Conservation (phyloP, 2,888 invertebrate genomes). For the Oscheius sp. region DNA sequence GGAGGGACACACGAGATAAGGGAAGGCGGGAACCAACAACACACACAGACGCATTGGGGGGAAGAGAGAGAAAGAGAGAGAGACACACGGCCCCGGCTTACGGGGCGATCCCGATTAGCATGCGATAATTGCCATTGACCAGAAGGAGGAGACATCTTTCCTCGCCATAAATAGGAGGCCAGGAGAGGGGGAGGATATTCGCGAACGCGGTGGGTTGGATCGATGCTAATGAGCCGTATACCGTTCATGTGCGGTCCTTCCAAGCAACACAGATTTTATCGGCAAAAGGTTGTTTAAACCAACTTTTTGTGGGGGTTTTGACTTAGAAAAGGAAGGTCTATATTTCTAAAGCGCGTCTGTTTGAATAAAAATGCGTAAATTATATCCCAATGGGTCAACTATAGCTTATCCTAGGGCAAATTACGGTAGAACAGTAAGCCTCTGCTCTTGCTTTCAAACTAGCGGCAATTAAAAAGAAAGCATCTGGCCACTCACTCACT, state of each 20-base stretch:
- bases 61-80: not conserved
- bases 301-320: too few relatives aligned
- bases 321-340: too few relatives aligned
- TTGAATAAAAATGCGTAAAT: too few relatives aligned
- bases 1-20: constrained; percentile 11
- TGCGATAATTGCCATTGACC: constrained; percentile 25
- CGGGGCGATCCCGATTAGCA: constrained; percentile 31
- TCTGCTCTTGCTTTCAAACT: too few relatives aligned
- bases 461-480: too few relatives aligned
- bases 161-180: not conserved
- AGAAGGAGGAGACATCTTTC: constrained; percentile 3
- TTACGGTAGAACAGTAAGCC: too few relatives aligned
- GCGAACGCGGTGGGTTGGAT: not conserved
- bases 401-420: too few relatives aligned
- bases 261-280: constrained; percentile 24
- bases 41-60: not conserved
- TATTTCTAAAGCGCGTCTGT: too few relatives aligned
- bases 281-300: too few relatives aligned
- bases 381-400: too few relatives aligned
- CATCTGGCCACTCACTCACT: too few relatives aligned
- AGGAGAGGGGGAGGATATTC: not conserved
- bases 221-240: constrained; percentile 25
- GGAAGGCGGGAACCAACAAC: constrained; percentile 11
- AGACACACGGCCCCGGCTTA: too few relatives aligned
- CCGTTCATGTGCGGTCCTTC: constrained; percentile 1